Percentiles rank a stretch among this genome's conserved stretches.
Conservation (phyloP, 2,888 invertebrate species). For the Unio delphinus region DNA sequence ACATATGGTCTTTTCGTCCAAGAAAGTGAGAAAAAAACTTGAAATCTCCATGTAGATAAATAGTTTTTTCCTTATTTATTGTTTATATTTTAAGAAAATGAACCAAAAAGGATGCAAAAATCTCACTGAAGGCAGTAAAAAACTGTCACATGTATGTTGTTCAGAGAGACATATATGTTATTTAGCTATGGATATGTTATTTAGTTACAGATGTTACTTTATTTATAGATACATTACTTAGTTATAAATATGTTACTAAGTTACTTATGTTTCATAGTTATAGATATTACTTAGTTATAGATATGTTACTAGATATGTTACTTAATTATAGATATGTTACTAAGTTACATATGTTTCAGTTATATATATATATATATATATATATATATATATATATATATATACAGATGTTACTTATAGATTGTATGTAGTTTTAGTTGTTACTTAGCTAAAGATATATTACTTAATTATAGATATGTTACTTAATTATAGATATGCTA, state of each 20-base stretch:
- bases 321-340: not conserved
- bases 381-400: too few species aligned
- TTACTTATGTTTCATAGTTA: not conserved
- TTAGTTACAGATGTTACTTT: not conserved
- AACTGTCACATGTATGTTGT: not conserved
- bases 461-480: not conserved
- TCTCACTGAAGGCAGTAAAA: too few species aligned
- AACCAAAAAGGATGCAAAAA: too few species aligned
- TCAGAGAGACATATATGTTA: not conserved
- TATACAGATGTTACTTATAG: too few species aligned
- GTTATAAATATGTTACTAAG: not conserved
- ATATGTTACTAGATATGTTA: not conserved
- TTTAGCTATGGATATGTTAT: not conserved
- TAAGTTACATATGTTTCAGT: too few species aligned
- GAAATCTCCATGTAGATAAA: too few species aligned
- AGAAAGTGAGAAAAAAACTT: too few species aligned
- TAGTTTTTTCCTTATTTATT: too few species aligned
- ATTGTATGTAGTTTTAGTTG: not conserved
- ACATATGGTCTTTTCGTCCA: too few species aligned
- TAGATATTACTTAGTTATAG: not conserved
- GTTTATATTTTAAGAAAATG: too few species aligned
- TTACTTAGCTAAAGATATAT: not conserved
- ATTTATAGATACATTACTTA: not conserved
- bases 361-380: too few species aligned
- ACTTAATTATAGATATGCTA: not conserved